Percentiles rank a stretch among this genome's conserved stretches.
phyloP scores from a whole-genome alignment of 2,888 invertebrate genomes.

The Altica lythri region DNA sequence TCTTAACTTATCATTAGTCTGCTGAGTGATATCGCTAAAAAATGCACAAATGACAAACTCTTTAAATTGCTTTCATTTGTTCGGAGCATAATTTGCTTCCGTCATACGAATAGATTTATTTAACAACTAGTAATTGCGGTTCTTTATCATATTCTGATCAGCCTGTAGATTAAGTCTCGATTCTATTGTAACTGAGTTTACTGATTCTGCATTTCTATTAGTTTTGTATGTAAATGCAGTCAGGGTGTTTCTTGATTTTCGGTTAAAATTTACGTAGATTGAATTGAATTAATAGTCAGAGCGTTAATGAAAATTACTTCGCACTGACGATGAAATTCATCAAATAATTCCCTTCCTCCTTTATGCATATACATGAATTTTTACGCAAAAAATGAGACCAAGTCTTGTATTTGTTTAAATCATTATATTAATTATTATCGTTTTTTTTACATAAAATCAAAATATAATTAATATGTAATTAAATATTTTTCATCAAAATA shows the following conservation, averaged over 20 bases:
- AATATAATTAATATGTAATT: no score
- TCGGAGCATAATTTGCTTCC: no score
- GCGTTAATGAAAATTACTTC: conserved; percentile 41
- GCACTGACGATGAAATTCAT: conserved; percentile 37
- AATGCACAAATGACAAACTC: no score
- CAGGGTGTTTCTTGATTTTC: conserved; percentile 41
- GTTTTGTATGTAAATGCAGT: conserved; percentile 43
- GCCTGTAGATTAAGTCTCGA: neutral
- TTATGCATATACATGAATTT: conserved; percentile 25
- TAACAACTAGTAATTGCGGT: no score
- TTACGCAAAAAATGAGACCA: conserved; percentile 17
- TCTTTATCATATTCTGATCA: neutral
- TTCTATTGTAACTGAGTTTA: conserved; percentile 32
- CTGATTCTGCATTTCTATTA: conserved; percentile 42
- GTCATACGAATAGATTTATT: no score
- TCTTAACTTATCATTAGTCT: no score
- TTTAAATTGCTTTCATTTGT: no score
- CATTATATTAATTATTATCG: no score
- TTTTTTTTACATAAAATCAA: no score
- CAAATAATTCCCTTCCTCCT: conserved; percentile 32
- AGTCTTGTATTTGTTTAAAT: no score
- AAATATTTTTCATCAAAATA: no score
- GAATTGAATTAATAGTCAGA: conserved; percentile 43
- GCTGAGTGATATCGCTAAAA: no score
- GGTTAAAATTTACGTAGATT: conserved; percentile 39